Evolutionary conservation across 2,888 invertebrate genomes (phyloP), one percentile per base, ranked within the genome.

Genomic region (Drosophila neotestacea): DNA sequence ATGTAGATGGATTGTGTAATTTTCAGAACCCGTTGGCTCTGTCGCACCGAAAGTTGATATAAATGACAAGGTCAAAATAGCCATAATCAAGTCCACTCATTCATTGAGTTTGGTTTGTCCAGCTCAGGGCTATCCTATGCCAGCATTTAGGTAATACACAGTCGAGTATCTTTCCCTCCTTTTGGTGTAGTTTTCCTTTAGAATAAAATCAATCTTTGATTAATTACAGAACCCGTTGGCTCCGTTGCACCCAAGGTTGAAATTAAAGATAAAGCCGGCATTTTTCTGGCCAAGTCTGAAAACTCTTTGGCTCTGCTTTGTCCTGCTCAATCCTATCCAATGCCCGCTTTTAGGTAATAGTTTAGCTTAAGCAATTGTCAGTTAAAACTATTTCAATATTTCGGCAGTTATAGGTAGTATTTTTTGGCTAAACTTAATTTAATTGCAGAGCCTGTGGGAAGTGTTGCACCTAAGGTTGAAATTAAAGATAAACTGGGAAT

Each of bases 301-400:
- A 32, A 52, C 2, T 69, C 77, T 2, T 65, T 91, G 41, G 88
- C 78, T 10, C 93, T 96, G 82, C 93, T 94, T 79, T 96, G 96
- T 91, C 95, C 95, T 56, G 95, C 95, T 52, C 96, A 96, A 93
- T 95, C 95, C 32, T 95, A 93, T 90, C 95, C 94, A 62, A 93
- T 94, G 67, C 94, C 94, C 44, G 90, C 91, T 46, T 93, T 92
- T 93, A 94, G 94, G 94, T 94, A 93, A 92, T 22, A 9, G 38
- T 27, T 6, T 2, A 27, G 0, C 30, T 10, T 1, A 0, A 48
- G 1, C 22, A 32, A 13, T 28, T 39, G 36, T 27, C 5, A 7
- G 11, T 4, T 28, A 1, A 16, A 27, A n/a, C 38, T 30, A 22
- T 22, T 10, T 34, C 58, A 42, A 50, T 28, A 46, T 42, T 56